Conservation (phyloP, 1,140 invertebrate species). For the Platyscapa corneri region DNA sequence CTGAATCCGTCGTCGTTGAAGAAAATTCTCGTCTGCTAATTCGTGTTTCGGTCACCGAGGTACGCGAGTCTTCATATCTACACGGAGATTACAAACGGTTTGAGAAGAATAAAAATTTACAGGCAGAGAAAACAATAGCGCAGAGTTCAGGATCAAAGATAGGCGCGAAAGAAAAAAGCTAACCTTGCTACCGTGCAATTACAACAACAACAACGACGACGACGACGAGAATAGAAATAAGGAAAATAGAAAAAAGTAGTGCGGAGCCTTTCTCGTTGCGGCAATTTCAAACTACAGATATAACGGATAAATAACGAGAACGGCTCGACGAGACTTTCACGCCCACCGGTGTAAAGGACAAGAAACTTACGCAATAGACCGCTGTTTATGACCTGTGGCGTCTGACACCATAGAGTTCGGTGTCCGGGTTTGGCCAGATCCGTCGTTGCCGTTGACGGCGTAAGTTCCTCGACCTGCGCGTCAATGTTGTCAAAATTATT, state of each 20-base stretch:
- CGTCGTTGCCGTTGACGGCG: slow-evolving; percentile 58
- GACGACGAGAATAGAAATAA: no score
- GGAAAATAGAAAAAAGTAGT: not conserved
- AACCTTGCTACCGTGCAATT: not conserved
- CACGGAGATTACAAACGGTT: no score
- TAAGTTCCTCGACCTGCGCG: slow-evolving; percentile 59
- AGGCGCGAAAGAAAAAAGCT: not conserved
- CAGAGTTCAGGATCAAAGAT: not conserved
- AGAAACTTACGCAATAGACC: slow-evolving; percentile 81
- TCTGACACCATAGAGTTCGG: slow-evolving; percentile 94
- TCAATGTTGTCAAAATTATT: slow-evolving; percentile 3
- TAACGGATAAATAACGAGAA: slow-evolving; percentile 14
- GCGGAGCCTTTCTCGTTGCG: not conserved
- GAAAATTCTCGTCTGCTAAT: no score
- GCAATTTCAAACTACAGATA: not conserved
- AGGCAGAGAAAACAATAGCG: not conserved
- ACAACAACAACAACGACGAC: no score
- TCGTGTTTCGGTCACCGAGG: no score
- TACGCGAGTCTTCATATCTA: no score
- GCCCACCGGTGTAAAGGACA: not conserved
- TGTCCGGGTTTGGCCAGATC: slow-evolving; percentile 71
- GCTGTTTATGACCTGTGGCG: slow-evolving; percentile 89
- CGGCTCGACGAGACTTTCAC: slow-evolving; percentile 2
- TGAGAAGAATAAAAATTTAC: not conserved
- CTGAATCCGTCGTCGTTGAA: no score